Base-by-base conservation (phyloP, 1,140 invertebrate species). In the Aphaenogaster floridana region DNA sequence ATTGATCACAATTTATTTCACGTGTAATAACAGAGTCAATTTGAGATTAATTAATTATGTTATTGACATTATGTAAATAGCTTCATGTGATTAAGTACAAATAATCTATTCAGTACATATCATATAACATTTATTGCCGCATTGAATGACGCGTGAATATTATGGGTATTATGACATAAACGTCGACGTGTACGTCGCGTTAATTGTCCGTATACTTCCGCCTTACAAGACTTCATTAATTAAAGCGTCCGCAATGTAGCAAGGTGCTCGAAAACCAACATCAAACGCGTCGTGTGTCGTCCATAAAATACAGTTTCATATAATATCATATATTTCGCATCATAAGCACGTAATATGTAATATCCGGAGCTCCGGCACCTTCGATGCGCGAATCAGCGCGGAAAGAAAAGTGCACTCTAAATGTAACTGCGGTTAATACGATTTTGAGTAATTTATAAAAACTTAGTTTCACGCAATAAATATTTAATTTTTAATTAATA, bases 201-300 rank as follows among this genome's bases (percentile, higher is more conserved):
- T 84, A 76, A 84, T 63, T 61, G 42, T 50, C 5, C 28, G 39
- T 45, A 48, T 48, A 1, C 17, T 83, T 17, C 7, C 21, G 48
- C 21, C 57, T 84, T 54, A 21, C n/a, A 39, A 84, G 69, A 76
- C 54, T 84, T 76, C 57, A 84, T 84, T 84, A 74, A 84, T 84
- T 84, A 84, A 61, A 84, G 7, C 61, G 42, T 74, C 48, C 28
- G 6, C 28, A 13, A 74, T 48, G 61, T 74, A 74, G 21, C 13
- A 39, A 74, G 2, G 3, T 74, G 8, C 68, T 83, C 36, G 28
- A 72, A 61, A 83, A 34, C 39, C 21, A 39, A 83, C 39, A 4
- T 57, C 39, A 48, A 61, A 45, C 34, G 17, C 28, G 17, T 17
- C 39, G 42, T 39, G 11, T 76, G 54, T 61, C 39, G 42, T 17